phyloP scores from a whole-genome alignment of 1,140 invertebrate genomes.

The Teleopsis dalmanni region DNA sequence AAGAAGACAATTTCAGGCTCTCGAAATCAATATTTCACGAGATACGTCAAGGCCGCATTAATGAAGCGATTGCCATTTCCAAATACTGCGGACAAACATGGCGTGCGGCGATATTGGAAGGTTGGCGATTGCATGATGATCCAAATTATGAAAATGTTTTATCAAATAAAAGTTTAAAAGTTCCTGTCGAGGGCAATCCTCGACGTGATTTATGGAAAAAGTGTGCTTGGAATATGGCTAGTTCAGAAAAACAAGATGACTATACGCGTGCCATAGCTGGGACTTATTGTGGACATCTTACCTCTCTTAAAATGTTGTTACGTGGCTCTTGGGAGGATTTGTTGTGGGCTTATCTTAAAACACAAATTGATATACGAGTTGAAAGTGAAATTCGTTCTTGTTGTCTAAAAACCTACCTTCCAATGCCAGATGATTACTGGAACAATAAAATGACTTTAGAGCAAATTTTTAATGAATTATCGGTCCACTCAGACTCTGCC shows the following conservation, averaged over 20 bases:
- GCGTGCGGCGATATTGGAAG: conserved; percentile 81
- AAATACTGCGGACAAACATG: conserved; percentile 79
- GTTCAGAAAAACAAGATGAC: conserved; percentile 49
- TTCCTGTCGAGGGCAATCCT: conserved; percentile 73
- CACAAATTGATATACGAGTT: conserved; percentile 75
- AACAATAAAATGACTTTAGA: conserved; percentile 64
- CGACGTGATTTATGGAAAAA: conserved; percentile 87
- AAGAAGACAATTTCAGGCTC: conserved; percentile 76
- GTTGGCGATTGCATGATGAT: conserved; percentile 79
- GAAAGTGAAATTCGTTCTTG: conserved; percentile 57
- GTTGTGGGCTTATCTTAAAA: conserved; percentile 80
- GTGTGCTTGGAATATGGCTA: conserved; percentile 70
- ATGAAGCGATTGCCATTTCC: conserved; percentile 76
- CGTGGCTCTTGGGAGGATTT: conserved; percentile 83
- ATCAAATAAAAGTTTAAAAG: conserved; percentile 43
- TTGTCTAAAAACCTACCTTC: conserved; percentile 48
- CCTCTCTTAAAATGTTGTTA: conserved; percentile 64
- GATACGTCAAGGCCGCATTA: conserved; percentile 76
- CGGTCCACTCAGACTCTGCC: conserved; percentile 48
- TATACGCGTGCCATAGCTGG: conserved; percentile 64
- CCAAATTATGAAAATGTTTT: conserved; percentile 56
- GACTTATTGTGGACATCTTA: conserved; percentile 75
- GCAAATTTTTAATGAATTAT: conserved; percentile 61
- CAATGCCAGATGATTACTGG: conserved; percentile 71
- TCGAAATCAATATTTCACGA: conserved; percentile 63